phyloP scores from a whole-genome alignment of 2,888 invertebrate genomes.

The Quadroppia sp. region DNA sequence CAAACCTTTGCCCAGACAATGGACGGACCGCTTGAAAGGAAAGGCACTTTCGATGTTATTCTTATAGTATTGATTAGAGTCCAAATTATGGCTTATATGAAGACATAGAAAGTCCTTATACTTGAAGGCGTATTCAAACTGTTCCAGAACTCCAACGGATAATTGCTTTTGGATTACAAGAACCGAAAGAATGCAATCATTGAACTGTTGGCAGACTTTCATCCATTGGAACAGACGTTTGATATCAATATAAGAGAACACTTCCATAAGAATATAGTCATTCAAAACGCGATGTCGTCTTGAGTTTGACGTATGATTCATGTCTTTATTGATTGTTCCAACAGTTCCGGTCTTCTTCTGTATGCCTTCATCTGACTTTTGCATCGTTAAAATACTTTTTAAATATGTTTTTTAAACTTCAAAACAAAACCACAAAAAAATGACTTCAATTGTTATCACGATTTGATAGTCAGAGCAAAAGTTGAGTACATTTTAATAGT shows the following conservation, averaged over 20 bases:
- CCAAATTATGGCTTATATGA: not conserved
- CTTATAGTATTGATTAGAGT: not conserved
- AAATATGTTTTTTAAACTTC: too few relatives aligned
- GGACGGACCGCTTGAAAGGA: too few relatives aligned
- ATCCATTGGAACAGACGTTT: not conserved
- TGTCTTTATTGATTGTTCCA: too few relatives aligned
- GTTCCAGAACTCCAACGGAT: not conserved
- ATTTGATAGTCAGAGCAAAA: too few relatives aligned
- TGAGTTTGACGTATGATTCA: too few relatives aligned
- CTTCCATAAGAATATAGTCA: slow-evolving; percentile 9
- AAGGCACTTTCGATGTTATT: not conserved
- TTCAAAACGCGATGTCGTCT: too few relatives aligned
- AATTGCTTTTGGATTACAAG: not conserved
- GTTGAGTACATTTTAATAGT: too few relatives aligned
- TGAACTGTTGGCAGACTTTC: not conserved
- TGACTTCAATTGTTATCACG: too few relatives aligned
- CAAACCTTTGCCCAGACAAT: not conserved
- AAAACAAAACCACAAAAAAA: too few relatives aligned
- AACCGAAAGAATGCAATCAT: not conserved
- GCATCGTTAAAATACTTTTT: too few relatives aligned
- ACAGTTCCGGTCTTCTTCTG: too few relatives aligned
- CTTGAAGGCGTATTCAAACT: not conserved
- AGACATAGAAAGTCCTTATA: not conserved
- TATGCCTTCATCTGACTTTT: too few relatives aligned
- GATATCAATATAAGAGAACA: not conserved